Base-by-base conservation (phyloP, 2,797 vertebrate genomes). In the Heliangelus exortis region DNA sequence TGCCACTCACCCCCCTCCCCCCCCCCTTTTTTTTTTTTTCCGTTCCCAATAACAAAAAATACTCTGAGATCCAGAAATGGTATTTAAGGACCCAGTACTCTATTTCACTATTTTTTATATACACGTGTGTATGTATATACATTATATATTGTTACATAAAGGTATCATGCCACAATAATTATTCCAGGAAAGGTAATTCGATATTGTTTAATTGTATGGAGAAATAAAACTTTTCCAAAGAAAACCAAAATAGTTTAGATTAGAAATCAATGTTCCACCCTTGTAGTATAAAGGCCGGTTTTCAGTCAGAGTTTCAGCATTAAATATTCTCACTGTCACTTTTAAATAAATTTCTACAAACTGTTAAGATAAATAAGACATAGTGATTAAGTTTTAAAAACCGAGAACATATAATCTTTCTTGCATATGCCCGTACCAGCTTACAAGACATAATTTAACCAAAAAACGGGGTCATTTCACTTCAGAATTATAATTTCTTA, bases 151-250 rank as follows among this genome's bases (percentile, higher is more conserved):
- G 10, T 59, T 63, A 54, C 16, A 66, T 10, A 41, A 61, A 90
- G 21, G 36, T 75, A 75, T 28, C 41, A 31, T 1, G 6, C 15
- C 66, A 58, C 47, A n/a, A 12, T 61, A 91, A 89, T 89, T 92
- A 65, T 65, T 87, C 68, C 78, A 80, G 34, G 7, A 75, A 80
- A 87, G 19, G 68, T 33, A 1, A 68, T 34, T 73, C 61, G n/a
- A 75, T 77, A 45, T 16, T 34, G 51, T 80, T 90, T 89, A 91
- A 81, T 67, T 66, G 43, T 8, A 80, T 0, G n/a, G 15, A 85
- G 54, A 85, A 92, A 91, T 55, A 62, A 11, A 93, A 94, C 79
- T 95, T 95, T 80, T 59, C n/a, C 21, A 78, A 92, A 94, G 54
- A 89, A 85, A 93, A 67, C 7, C n/a, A 22, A 89, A 94, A 1